Base-by-base conservation (phyloP, 1,140 invertebrate genomes). In the Euglossa dilemma region DNA sequence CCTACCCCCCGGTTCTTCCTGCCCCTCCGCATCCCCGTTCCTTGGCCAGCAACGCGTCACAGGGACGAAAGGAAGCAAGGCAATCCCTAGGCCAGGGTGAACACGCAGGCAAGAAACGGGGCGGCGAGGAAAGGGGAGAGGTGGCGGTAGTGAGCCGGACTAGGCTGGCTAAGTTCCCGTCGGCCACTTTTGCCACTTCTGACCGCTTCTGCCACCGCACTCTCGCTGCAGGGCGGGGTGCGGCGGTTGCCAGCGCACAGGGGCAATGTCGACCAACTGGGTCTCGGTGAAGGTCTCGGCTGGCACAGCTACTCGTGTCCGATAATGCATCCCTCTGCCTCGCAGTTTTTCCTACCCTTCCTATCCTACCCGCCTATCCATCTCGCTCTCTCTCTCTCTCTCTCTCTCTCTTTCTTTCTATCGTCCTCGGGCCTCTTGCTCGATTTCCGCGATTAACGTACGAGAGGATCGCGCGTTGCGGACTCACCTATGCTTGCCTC, bases 181-280 rank as follows among this genome's bases (percentile, higher is more conserved):
- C 45, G 28, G 77, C 57, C 45, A 56, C 74, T 74, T 56, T 78
- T 76, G 61, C 64, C 28, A 80, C 85, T 78, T 16, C 64, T 73
- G 28, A 56, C 52, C 25, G 8, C 45, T 43, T n/a, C 16, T 25
- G 18, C 50, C 9, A n/a, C 18, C 18, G 5, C 52, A 6, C 20
- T 59, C 12, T 25, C 25, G 70, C 57, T 14, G 59, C 59, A 72
- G n/a, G 86, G 87, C 83, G 83, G 87, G 81, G 86, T 88, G 85
- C 75, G 83, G 89, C 90, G 90, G 91, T 36, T 36, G 36, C 36
- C 36, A 6, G 25, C 18, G 67, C 87, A 91, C 90, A 93, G 92
- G 93, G 92, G 92, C 94, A 95, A 94, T 94, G 94, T 94, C 94
- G 93, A 94, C 88, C 93, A 94, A 94, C 92, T 92, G 90, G 94